Evolutionary conservation across 1,140 invertebrate species (phyloP), one percentile per base, ranked within the genome.

Genomic region (Saccostrea echinata): DNA sequence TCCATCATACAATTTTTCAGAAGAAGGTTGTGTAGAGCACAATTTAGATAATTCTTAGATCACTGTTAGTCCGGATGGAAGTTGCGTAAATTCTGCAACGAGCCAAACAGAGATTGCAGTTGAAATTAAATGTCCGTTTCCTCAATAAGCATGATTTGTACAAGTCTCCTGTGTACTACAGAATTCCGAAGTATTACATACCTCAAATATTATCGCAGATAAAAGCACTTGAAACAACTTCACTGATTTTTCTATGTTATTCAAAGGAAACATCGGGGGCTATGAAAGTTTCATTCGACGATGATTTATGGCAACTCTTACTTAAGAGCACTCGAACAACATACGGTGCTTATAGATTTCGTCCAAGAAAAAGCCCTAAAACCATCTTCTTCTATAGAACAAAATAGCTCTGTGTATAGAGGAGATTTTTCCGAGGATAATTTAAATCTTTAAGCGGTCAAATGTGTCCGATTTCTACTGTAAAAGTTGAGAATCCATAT

Each of bases 1-100:
- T 83, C 88, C 27, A 21, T 3, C 8, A 18, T 86, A 3, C n/a
- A 21, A 12, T 3, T 84, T 51, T 76, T 24, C 52, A 4, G 88
- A 89, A 87, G 88, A 85, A 85, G 85, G 88, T 1, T 89, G 83
- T 27, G 21, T 35, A 11, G 61, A n/a, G 12, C 30, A n/a, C 21
- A 33, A 8, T 24, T 18, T 24, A 4, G 81, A 85, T 53, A 64
- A 35, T 51, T 53, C 51, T 13, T 3, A 1, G 0, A 24, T 83
- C 16, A 82, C 84, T 0, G 81, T 89, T 55, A 84, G 81, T 80
- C 88, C 88, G 21, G 85, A 86, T 61, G 85, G 64, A 53, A 51
- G 35, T 30, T 53, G 82, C 11, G 0, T 21, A 8, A 57, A 84
- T 27, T 52, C 82, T n/a, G 9, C 51, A n/a, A 53, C 82, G 24